Percentiles rank a stretch among this genome's conserved stretches.
phyloP scores from a whole-genome alignment of 1,140 invertebrate species.

The Anagrus nilaparvatae region DNA sequence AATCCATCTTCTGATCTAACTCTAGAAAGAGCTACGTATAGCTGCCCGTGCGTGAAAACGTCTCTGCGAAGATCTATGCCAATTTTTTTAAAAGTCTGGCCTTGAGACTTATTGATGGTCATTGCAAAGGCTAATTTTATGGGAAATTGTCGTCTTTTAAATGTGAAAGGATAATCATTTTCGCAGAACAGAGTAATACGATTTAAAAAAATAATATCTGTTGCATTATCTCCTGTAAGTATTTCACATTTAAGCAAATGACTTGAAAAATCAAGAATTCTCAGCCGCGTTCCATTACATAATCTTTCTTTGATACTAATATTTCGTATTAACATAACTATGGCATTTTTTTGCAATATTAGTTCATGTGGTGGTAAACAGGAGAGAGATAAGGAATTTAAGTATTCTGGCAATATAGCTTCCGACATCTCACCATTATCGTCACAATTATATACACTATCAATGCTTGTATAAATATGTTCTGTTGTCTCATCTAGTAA shows the following conservation, averaged over 20 bases:
- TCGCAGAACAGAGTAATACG: neutral
- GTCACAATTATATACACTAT: neutral
- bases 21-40: neutral
- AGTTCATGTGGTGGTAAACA: neutral
- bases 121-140: conserved; percentile 15
- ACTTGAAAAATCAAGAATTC: conserved; percentile 3
- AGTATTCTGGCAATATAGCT: neutral
- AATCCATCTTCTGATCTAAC: neutral
- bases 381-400: neutral
- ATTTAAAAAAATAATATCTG: neutral
- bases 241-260: neutral
- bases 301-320: conserved; percentile 4
- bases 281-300: conserved; percentile 1
- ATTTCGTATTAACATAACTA: too few relatives aligned
- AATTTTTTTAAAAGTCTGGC: conserved; percentile 6
- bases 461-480: neutral
- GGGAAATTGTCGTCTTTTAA: conserved; percentile 12
- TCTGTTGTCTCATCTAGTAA: too few relatives aligned
- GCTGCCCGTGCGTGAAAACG: conserved; percentile 6
- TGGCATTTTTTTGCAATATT: neutral
- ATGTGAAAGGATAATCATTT: conserved; percentile 7
- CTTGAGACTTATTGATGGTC: conserved; percentile 15
- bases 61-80: neutral
- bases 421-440: neutral
- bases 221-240: neutral